Evolutionary conservation across 2,797 vertebrate species (phyloP).

Genomic region (Melanotaenia nigrans): DNA sequence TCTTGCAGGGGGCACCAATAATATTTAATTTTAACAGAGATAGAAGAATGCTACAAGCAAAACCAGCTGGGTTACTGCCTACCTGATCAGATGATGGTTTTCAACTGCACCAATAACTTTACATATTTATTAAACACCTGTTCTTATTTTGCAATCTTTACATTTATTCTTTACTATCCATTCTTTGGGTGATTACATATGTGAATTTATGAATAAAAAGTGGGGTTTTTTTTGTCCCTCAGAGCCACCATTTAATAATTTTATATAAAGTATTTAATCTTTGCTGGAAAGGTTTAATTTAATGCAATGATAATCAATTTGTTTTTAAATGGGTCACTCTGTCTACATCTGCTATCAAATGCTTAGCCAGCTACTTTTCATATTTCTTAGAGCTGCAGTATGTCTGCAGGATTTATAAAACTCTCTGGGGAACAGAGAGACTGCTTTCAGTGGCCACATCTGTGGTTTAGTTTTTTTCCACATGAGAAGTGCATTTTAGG

Average conservation of each 20-base stretch:
- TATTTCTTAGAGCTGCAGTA: slow-evolving; percentile 33
- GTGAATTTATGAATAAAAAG: background rate
- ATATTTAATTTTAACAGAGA: background rate
- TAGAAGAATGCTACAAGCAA: background rate
- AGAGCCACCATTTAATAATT: background rate
- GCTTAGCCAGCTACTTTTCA: slow-evolving; percentile 45
- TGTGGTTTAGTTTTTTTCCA: slow-evolving; percentile 40
- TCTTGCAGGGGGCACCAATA: background rate
- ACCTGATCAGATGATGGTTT: background rate
- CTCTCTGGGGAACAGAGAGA: slow-evolving; percentile 43
- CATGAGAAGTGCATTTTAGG: slow-evolving; percentile 53
- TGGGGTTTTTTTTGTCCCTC: background rate
- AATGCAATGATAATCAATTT: slow-evolving; percentile 19
- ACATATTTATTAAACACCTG: background rate
- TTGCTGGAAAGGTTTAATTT: slow-evolving; percentile 6
- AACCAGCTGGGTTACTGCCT: background rate
- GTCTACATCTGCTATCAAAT: slow-evolving; percentile 30
- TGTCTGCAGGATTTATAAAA: slow-evolving; percentile 44
- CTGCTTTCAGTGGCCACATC: slow-evolving; percentile 52
- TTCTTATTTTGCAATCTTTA: background rate
- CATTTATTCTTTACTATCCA: background rate
- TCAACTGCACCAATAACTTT: background rate
- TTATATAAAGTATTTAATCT: slow-evolving; percentile 18
- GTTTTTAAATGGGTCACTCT: slow-evolving; percentile 23
- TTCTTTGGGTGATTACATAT: background rate